Conservation (phyloP, 2,113 vertebrate genomes). For the Fregata magnificens region DNA sequence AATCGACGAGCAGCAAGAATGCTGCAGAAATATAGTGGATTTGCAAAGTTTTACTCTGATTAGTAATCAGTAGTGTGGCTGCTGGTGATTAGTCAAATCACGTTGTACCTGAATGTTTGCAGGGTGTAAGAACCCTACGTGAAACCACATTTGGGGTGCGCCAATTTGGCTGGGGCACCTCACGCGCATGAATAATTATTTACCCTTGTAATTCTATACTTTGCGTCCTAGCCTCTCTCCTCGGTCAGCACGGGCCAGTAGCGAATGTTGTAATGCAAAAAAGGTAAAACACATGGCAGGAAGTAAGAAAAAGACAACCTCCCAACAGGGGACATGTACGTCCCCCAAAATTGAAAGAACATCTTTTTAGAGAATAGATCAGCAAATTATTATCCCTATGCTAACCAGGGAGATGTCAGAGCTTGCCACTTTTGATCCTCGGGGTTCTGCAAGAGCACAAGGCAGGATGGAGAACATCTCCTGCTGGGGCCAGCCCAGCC, state of each 20-base stretch:
- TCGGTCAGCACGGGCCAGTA: fast-evolving
- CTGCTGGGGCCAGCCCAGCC: fast-evolving
- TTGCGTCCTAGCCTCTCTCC: not conserved
- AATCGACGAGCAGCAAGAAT: not conserved
- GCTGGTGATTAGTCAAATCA: not conserved
- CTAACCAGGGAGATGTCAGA: not conserved
- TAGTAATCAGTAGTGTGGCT: not conserved
- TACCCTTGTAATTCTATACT: not conserved
- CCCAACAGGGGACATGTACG: not conserved
- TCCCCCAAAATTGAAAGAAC: not conserved
- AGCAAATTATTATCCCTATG: not conserved
- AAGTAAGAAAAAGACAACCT: not conserved
- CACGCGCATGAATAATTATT: not conserved
- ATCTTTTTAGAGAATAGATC: not conserved
- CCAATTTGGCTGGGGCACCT: not conserved
- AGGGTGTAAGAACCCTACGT: not conserved
- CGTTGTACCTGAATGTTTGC: not conserved
- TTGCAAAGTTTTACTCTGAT: not conserved
- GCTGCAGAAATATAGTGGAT: not conserved
- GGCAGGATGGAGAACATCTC: not conserved
- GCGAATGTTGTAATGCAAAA: fast-evolving
- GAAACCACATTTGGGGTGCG: not conserved
- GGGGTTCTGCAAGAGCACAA: not conserved
- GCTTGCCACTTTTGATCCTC: not conserved
- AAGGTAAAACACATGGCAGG: not conserved